phyloP scores from a whole-genome alignment of 2,797 vertebrate species.

The Hephaestus fuliginosus region DNA sequence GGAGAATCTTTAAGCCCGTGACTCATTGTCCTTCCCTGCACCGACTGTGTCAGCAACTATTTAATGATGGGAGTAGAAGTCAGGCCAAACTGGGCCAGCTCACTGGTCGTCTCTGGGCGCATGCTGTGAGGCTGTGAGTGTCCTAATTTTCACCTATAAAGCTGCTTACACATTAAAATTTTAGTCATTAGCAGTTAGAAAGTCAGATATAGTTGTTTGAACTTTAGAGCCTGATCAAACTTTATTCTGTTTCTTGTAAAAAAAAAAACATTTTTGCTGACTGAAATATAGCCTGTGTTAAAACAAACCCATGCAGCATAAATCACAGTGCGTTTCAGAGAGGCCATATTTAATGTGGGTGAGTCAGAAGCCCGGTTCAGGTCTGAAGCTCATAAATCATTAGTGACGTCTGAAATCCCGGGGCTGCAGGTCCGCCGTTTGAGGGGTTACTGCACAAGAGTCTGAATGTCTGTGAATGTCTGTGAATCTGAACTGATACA shows the following conservation, averaged over 20 bases:
- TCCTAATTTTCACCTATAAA: conserved; percentile 41
- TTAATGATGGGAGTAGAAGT: conserved; percentile 56
- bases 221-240: neutral
- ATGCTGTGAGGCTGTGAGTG: conserved; percentile 28
- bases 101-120: conserved; percentile 20
- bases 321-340: neutral
- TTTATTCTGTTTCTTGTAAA: neutral
- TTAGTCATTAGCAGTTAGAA: conserved; percentile 8
- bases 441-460: neutral
- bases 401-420: neutral
- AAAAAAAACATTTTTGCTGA: neutral
- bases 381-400: conserved; percentile 42
- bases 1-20: conserved; percentile 33
- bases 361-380: conserved; percentile 10
- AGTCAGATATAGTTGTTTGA: conserved; percentile 3
- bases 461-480: too few species aligned
- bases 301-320: conserved; percentile 1
- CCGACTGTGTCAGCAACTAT: conserved; percentile 69
- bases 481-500: too few species aligned
- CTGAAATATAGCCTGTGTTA: neutral
- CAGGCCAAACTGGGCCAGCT: conserved; percentile 57
- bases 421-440: neutral
- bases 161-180: conserved; percentile 18
- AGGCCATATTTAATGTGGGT: conserved; percentile 9
- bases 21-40: conserved; percentile 63